A percentile compares a stretch with the other conserved stretches of the same genome.
Conservation (phyloP, 2,888 invertebrate species). For the Scaptomyza cyrtandrae region DNA sequence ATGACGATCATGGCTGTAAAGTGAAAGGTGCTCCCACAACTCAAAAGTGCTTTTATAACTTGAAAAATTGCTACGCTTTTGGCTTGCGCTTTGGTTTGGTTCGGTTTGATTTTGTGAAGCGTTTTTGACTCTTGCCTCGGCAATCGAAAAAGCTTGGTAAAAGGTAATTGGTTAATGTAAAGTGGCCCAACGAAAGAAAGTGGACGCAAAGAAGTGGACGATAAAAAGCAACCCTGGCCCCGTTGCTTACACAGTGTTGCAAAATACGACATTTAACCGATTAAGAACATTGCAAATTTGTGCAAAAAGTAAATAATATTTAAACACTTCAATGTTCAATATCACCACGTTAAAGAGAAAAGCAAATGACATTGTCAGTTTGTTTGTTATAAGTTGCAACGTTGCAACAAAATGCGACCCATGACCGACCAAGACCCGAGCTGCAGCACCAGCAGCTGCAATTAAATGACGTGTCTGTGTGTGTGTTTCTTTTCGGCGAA, state of each 20-base stretch:
- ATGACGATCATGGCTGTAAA: slow-evolving; percentile 60
- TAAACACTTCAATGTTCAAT: too few relatives aligned
- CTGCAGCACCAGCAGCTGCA: slow-evolving; percentile 23
- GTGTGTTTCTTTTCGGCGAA: slow-evolving; percentile 8
- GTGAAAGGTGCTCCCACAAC: slow-evolving; percentile 82
- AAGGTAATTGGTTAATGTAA: slow-evolving; percentile 66
- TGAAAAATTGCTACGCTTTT: slow-evolving; percentile 78
- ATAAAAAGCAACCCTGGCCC: slow-evolving; percentile 40
- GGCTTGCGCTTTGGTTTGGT: slow-evolving; percentile 59
- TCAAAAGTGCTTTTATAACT: slow-evolving; percentile 77
- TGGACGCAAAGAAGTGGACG: slow-evolving; percentile 60
- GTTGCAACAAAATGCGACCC: slow-evolving; percentile 36
- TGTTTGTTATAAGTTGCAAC: slow-evolving; percentile 2
- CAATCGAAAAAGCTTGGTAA: slow-evolving; percentile 66
- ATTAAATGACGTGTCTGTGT: slow-evolving; percentile 38
- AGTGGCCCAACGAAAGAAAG: slow-evolving; percentile 59
- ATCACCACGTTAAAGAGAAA: not conserved
- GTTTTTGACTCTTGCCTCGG: slow-evolving; percentile 42
- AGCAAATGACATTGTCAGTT: slow-evolving; percentile 15
- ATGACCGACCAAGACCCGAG: slow-evolving; percentile 17
- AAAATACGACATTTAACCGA: slow-evolving; percentile 10
- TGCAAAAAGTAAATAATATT: not conserved
- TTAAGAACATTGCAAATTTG: not conserved
- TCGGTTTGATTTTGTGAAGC: not conserved
- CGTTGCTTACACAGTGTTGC: slow-evolving; percentile 8